These are phyloP conservation scores for Ovis canadensis DNA, from an alignment of 2,113 vertebrate genomes.

Conservation along the genomic window DNA sequence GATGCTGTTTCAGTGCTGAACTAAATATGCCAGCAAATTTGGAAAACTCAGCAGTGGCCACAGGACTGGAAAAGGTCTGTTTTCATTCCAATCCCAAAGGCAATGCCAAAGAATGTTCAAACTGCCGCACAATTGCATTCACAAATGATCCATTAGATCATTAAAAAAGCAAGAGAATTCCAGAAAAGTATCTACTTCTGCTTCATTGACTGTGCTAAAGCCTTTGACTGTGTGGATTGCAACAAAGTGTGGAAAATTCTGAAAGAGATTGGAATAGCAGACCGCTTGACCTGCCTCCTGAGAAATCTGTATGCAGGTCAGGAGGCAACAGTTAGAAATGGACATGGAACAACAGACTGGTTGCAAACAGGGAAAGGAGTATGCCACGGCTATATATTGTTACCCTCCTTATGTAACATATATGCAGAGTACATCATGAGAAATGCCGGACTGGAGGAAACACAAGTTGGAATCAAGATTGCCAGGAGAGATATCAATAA, in stretches of 20 bases:
- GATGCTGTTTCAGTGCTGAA: background rate
- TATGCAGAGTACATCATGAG: background rate
- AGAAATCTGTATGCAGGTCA: background rate
- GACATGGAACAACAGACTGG: background rate
- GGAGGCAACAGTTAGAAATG: background rate
- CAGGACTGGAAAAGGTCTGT: background rate
- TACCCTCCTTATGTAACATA: background rate
- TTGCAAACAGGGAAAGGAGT: background rate
- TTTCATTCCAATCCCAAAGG: background rate
- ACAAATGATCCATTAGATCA: background rate
- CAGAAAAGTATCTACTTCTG: background rate
- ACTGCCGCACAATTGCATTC: background rate
- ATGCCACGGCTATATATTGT: background rate
- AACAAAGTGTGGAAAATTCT: background rate
- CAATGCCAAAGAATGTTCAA: background rate
- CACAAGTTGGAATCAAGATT: background rate
- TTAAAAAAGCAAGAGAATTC: background rate
- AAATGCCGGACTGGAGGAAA: background rate
- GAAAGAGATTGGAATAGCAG: background rate
- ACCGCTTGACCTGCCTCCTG: background rate
- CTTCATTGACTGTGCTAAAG: background rate
- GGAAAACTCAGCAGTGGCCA: background rate
- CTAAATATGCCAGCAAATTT: background rate
- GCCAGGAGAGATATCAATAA: background rate
- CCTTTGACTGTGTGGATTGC: background rate